Evolutionary conservation across 2,888 invertebrate genomes (phyloP).

Genomic region (Drosophila ustulata): DNA sequence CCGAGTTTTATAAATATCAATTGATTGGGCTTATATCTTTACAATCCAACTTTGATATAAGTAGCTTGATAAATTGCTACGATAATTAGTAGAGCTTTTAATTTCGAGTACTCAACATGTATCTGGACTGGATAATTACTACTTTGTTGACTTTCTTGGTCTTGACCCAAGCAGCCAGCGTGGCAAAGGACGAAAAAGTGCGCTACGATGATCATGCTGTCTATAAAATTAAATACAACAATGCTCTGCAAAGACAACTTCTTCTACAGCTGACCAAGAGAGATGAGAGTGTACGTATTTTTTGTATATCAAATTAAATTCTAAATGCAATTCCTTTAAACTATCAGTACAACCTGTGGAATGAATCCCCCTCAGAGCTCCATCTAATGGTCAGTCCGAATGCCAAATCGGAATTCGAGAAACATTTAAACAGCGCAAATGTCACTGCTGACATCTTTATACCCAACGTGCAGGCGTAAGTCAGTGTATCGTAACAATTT

Average conservation of each 20-base stretch:
- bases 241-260: conserved; percentile 11
- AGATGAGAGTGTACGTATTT: conserved; percentile 40
- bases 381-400: conserved; percentile 87
- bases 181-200: conserved; percentile 11
- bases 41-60: background rate
- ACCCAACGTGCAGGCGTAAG: conserved; percentile 88
- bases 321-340: background rate
- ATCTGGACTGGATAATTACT: background rate
- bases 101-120: conserved; percentile 29
- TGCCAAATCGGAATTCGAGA: conserved; percentile 83
- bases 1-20: background rate
- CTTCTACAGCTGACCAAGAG: conserved; percentile 18
- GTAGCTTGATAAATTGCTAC: background rate
- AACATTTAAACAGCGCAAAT: conserved; percentile 29
- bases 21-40: too few species aligned
- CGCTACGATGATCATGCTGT: conserved; percentile 47
- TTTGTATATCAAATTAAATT: background rate
- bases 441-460: conserved; percentile 85
- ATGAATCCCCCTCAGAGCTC: conserved; percentile 46
- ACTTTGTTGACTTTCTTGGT: background rate
- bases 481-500: background rate
- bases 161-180: conserved; percentile 7
- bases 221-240: conserved; percentile 29
- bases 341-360: conserved; percentile 59
- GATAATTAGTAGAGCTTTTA: conserved; percentile 9